Conservation (phyloP, 1,140 invertebrate genomes). For the Orchestia grillus region DNA sequence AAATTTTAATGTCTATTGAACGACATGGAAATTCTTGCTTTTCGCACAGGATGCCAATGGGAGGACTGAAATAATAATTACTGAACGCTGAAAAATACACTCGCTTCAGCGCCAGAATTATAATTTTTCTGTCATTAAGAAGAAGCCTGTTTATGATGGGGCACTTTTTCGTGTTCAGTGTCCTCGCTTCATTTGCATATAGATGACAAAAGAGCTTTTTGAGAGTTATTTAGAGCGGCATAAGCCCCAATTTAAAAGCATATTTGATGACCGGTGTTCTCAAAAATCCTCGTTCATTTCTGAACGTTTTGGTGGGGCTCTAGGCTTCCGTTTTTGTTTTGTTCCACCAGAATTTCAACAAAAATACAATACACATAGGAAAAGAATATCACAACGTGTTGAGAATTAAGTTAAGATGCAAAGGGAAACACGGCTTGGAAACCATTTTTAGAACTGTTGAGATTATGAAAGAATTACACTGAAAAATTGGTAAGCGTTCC, state of each 20-base stretch:
- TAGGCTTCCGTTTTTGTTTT: background rate
- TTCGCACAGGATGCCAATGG: background rate
- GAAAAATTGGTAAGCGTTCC: no score
- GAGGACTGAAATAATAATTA: constrained; percentile 2
- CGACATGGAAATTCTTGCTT: constrained; percentile 7
- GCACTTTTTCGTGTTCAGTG: background rate
- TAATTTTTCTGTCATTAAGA: background rate
- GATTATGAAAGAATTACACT: no score
- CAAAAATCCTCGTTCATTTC: background rate
- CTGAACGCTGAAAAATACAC: background rate
- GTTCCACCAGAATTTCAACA: background rate
- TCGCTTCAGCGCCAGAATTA: background rate
- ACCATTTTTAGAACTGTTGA: no score
- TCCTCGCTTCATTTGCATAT: background rate
- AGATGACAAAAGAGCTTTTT: constrained; percentile 1
- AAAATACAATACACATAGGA: no score
- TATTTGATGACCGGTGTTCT: background rate
- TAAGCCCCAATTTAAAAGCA: constrained; percentile 8
- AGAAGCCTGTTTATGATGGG: background rate
- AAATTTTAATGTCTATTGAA: constrained; percentile 3
- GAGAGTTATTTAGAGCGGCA: background rate
- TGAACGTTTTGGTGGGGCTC: background rate
- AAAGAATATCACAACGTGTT: no score
- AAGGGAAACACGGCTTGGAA: no score
- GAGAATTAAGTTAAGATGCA: no score